Evolutionary conservation across 2,113 vertebrate species (phyloP), one percentile per base, ranked within the genome.

Genomic region (Cygnus buccinator): DNA sequence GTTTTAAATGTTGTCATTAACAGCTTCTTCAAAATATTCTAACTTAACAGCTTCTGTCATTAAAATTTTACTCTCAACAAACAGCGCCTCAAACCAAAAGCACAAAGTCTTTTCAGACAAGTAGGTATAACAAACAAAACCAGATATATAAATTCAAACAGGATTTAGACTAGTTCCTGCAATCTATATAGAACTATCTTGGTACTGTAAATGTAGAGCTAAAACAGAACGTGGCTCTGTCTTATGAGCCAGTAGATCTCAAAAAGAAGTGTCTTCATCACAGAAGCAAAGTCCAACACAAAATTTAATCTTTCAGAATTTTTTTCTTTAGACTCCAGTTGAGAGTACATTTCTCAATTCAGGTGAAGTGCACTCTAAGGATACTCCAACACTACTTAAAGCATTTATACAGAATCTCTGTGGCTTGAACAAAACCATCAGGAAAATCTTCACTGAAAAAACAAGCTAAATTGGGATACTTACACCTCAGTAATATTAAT

Each of bases 381-480:
- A 77, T 0, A 0, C 20, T 91, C 31, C 37, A 23, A 37, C 0
- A 1, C 50, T 74, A 20, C 50, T 54, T 15, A 63, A 44, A 54
- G 18, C 16, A 46, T 44, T 22, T 28, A 14, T 13, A 8, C 17
- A 75, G 57, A 58, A 33, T 35, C 31, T 63, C 44, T 66, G 28
- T 41, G 31, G 16, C 78, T 5, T n/a, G 35, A 75, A 21, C 28
- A 67, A 62, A 82, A 75, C 20, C 65, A 28, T 28, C 74, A 67
- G 31, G n/a, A 63, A 82, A 75, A 72, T 25, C 28, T 63, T 28
- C 13, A 41, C 1, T 50, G 44, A 77, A 54, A 22, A 22, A 66
- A 50, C 10, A 37, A 8, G 7, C 46, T 84, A 68, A 80, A 77
- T 1, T n/a, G 19, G 43, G 35, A 55, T 19, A 28, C 17, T 62